phyloP scores from a whole-genome alignment of 2,888 invertebrate genomes.

The Melitaea athalia region DNA sequence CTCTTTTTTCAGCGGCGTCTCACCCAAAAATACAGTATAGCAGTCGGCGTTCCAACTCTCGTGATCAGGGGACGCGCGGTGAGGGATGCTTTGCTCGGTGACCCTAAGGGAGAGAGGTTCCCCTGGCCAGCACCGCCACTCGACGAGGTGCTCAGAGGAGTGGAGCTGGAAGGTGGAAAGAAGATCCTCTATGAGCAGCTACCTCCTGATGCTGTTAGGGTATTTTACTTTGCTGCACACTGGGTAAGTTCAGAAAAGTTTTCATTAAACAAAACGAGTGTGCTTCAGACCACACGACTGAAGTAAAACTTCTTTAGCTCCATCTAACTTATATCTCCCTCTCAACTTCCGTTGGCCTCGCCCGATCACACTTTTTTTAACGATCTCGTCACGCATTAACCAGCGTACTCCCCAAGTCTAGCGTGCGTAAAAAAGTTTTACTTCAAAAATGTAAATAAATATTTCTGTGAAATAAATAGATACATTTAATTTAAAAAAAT shows the following conservation, averaged over 20 bases:
- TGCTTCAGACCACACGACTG: too few relatives aligned
- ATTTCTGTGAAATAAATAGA: too few relatives aligned
- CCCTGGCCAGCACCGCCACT: constrained; percentile 90
- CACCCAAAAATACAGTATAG: constrained; percentile 89
- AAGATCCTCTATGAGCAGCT: constrained; percentile 81
- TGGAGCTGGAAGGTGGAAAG: constrained; percentile 66
- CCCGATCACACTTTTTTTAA: too few relatives aligned
- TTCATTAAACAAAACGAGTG: neutral
- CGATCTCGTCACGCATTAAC: too few relatives aligned
- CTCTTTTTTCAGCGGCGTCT: constrained; percentile 84
- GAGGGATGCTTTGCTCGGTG: constrained; percentile 84
- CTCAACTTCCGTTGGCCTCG: too few relatives aligned
- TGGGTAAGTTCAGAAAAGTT: constrained; percentile 86
- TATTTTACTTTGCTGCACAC: constrained; percentile 93
- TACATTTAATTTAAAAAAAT: too few relatives aligned
- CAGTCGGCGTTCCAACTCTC: constrained; percentile 88
- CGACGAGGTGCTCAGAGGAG: constrained; percentile 80
- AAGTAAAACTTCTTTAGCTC: too few relatives aligned
- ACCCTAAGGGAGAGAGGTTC: constrained; percentile 85
- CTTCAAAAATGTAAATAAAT: too few relatives aligned
- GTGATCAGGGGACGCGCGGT: constrained; percentile 88
- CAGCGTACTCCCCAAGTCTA: too few relatives aligned
- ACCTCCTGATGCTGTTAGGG: constrained; percentile 84
- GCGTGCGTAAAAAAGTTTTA: too few relatives aligned
- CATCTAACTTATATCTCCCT: too few relatives aligned